Evolutionary conservation across 2,888 invertebrate species (phyloP), one percentile per base, ranked within the genome.

Genomic region (Nasonovia ribisnigri): DNA sequence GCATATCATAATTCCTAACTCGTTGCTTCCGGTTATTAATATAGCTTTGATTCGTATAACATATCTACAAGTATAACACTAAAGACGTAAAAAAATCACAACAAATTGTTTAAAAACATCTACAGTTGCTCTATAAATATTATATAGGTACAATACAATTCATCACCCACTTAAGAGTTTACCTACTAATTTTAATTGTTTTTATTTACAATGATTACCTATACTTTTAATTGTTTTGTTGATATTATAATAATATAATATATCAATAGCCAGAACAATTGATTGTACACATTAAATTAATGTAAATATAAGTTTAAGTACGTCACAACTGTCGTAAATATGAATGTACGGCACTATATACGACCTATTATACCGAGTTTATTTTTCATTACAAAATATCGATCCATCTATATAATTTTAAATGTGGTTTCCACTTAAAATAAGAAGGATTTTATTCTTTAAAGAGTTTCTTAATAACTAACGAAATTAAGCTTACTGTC

Each of bases 11-110:
- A 92, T 88, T 92, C 90, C 93, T 93, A 93, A 93, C 90, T 89
- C 93, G 93, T 86, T 93, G 84, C 57, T 93, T 93, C 93, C 93
- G 93, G 93, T 93, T 90, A 84, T 84, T 93, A 89, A 90, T 89
- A 92, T 26, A 48, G 88, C 29, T 92, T 88, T 92, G 92, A 92
- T 92, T 92, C 60, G 46, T 86, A 46, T 57, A 60, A 91, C 84
- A 84, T 36, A 57, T 92, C 92, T 60, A 46, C 92, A 36, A 84
- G 29, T 26, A 43, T 89, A 43, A 29, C 8, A 43, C 26, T 57
- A 57, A 43, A 36, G 84, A 42, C 84, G 84, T 43, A 16, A 84
- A 29, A 91, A 91, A 36, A 84, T 90, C 42, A 43, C 42, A 36
- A 29, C 29, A 57, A 60, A 60, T 60, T 51, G 88, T 88, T 88